Percentiles rank a stretch among this genome's conserved stretches.
These are phyloP conservation scores for Chymomyza procnemis DNA, from an alignment of 2,888 invertebrate species.

Conservation along the genomic window DNA sequence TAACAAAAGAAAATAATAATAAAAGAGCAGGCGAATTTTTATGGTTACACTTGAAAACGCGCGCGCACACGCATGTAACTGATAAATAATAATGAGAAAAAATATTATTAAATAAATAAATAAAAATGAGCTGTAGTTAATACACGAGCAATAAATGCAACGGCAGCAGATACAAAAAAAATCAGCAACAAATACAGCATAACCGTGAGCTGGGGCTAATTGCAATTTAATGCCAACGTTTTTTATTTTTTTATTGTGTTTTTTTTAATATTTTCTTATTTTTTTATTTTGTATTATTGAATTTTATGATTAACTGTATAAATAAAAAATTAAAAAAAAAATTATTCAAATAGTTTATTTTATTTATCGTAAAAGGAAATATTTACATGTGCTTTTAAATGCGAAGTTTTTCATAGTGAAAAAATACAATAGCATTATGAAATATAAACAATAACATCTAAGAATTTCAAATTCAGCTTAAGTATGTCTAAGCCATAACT, in stretches of 20 bases:
- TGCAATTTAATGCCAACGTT: slow-evolving; percentile 57
- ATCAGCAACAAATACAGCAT: slow-evolving; percentile 1
- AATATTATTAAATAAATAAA: slow-evolving; percentile 53
- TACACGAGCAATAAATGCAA: slow-evolving; percentile 19
- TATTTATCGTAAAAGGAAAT: slow-evolving; percentile 5
- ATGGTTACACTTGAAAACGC: slow-evolving; percentile 38
- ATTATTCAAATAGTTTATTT: slow-evolving; percentile 7
- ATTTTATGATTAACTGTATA: slow-evolving; percentile 34
- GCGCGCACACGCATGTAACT: slow-evolving; percentile 17
- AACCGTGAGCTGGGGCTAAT: slow-evolving; percentile 45
- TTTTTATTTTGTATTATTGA: background rate
- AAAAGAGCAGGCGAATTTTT: slow-evolving; percentile 34
- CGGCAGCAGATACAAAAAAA: slow-evolving; percentile 40
- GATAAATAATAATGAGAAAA: slow-evolving; percentile 51
- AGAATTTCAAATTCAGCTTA: background rate
- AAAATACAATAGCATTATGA: background rate
- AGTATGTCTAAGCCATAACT: too few relatives aligned
- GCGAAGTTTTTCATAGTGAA: background rate
- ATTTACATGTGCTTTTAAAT: background rate
- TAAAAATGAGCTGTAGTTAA: too few relatives aligned
- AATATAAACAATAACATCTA: background rate
- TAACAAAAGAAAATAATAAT: slow-evolving; percentile 56
- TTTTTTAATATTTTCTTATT: slow-evolving; percentile 4
- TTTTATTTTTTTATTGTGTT: slow-evolving; percentile 1
- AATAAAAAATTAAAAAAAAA: slow-evolving; percentile 11